Base-by-base conservation (phyloP, 2,888 invertebrate species). In the Luperina testacea region DNA sequence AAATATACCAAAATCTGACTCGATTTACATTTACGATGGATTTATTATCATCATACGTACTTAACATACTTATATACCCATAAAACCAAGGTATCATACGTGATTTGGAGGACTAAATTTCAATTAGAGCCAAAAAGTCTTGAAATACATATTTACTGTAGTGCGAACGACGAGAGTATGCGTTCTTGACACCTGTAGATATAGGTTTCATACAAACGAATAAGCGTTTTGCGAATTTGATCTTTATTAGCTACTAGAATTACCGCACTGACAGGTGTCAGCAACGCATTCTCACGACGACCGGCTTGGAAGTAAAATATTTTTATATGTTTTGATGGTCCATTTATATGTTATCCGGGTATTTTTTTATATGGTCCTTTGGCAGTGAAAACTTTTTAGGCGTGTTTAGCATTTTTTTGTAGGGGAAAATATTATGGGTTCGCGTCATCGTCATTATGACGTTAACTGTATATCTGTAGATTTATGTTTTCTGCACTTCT, bases 1-100 rank as follows among this genome's bases (percentile, higher is more conserved):
- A 90, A 89, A 87, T 75, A 70, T 72, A 78, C 78, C 69, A 75
- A 76, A 85, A 79, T 80, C 82, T 86, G 82, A 84, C 80, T 65
- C 77, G 68, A 69, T 81, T 61, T 84, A 80, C 77, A 77, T 83
- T 67, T 27, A 45, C 59, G 75, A 79, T 73, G 73, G 76, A 73
- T 77, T 85, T 73, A 85, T 76, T 73, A 82, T 72, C 53, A 80
- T 68, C 77, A 48, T 68, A 80, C 7, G 6, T 63, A 82, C 27
- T 80, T 68, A 53, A 74, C 72, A 72, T 79, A 59, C 81, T 72
- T 81, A 81, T 75, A 32, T 61, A 38, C 4, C 0, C 48, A 75
- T 82, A 82, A 67, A 82, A 80, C 65, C n/a, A 42, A 42, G 42
- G 24, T 24, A 61, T 67, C 8, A 32, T 61, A 68, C 83, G 82